Evolutionary conservation across 2,888 invertebrate species (phyloP).

Genomic region (Azorinus chamasolen): DNA sequence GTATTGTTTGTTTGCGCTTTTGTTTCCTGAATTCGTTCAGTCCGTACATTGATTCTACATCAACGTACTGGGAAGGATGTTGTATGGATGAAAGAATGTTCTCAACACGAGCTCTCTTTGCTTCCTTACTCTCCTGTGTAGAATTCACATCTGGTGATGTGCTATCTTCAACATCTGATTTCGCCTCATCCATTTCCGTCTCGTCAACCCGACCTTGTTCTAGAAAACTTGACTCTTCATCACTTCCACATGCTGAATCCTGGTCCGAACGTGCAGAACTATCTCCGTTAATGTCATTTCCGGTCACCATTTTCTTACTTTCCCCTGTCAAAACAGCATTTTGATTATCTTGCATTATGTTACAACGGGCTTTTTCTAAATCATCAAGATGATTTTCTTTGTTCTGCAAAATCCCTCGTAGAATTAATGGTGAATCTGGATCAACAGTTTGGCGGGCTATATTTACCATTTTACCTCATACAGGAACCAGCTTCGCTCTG

Average conservation of each 20-base stretch:
- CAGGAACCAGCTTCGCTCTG: no score
- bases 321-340: conserved; percentile 32
- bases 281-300: conserved; percentile 63
- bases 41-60: conserved; percentile 57
- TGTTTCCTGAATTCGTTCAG: conserved; percentile 73
- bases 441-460: conserved; percentile 53
- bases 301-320: conserved; percentile 41
- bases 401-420: conserved; percentile 95
- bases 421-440: conserved; percentile 89
- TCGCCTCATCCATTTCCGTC: conserved; percentile 59
- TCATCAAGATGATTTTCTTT: conserved; percentile 92
- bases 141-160: conserved; percentile 49
- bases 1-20: conserved; percentile 97
- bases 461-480: conserved; percentile 61
- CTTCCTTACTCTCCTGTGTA: conserved; percentile 84
- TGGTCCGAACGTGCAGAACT: conserved; percentile 64
- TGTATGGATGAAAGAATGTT: conserved; percentile 98
- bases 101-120: conserved; percentile 97
- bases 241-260: conserved; percentile 70
- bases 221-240: conserved; percentile 67
- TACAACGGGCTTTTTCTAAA: conserved; percentile 44
- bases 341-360: conserved; percentile 47
- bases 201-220: conserved; percentile 59
- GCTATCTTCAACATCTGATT: conserved; percentile 60
- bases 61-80: conserved; percentile 82